Conservation (phyloP, 2,797 vertebrate species). For the Acrossocheilus wenchowensis region DNA sequence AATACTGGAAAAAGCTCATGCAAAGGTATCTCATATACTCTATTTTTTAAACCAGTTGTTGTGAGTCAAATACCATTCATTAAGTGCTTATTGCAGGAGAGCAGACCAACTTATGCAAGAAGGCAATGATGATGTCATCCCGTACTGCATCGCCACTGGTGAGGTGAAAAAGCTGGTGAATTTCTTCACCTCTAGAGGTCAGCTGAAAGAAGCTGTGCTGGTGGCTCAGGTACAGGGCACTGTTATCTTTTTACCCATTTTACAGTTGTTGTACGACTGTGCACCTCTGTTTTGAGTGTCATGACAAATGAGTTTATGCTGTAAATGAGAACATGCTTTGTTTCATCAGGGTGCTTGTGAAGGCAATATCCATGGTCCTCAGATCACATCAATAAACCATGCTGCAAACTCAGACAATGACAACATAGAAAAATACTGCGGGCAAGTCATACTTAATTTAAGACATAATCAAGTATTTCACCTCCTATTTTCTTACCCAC, state of each 20-base stretch:
- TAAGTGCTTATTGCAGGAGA: not conserved
- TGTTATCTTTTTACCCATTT: not conserved
- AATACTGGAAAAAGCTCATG: conserved; percentile 97
- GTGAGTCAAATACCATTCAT: not conserved
- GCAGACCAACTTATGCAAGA: conserved; percentile 72
- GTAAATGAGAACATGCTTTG: not conserved
- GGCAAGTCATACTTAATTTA: conserved; percentile 71
- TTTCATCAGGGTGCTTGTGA: conserved; percentile 89
- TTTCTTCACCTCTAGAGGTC: conserved; percentile 93
- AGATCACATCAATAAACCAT: conserved; percentile 71
- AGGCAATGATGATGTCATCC: conserved; percentile 91
- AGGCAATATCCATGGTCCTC: conserved; percentile 86
- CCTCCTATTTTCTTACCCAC: not conserved
- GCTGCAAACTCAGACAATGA: conserved; percentile 74
- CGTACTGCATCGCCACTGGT: conserved; percentile 90
- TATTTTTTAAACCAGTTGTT: not conserved
- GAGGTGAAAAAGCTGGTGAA: conserved; percentile 89
- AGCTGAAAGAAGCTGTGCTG: conserved; percentile 90
- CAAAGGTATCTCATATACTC: conserved; percentile 83
- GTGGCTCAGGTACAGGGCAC: conserved; percentile 85
- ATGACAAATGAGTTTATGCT: not conserved
- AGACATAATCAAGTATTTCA: not conserved
- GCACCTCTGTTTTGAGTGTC: not conserved
- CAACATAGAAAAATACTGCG: conserved; percentile 83
- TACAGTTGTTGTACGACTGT: not conserved